These are phyloP conservation scores for Enteromius unitaeniatus DNA, from an alignment of 2,797 vertebrate species.

Conservation along the genomic window DNA sequence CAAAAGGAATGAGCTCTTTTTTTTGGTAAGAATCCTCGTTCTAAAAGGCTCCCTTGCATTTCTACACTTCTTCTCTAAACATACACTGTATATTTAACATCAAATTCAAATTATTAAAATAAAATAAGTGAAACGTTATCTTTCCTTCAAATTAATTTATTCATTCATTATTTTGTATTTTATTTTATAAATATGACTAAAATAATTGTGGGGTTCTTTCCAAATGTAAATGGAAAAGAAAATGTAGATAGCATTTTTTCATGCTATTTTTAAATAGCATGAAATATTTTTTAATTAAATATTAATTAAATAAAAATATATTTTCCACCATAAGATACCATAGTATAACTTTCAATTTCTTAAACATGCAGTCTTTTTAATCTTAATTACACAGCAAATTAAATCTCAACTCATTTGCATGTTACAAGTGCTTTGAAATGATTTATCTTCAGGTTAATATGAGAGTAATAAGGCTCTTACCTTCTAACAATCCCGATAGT, in stretches of 20 bases:
- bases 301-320: neutral
- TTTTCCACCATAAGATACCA: neutral
- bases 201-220: neutral
- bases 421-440: neutral
- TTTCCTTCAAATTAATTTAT: neutral
- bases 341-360: neutral
- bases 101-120: neutral
- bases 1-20: neutral
- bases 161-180: neutral
- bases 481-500: slow-evolving; percentile 10
- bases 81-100: neutral
- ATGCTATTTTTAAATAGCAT: too few relatives aligned
- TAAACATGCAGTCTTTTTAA: neutral
- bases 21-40: neutral
- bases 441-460: neutral
- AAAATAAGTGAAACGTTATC: neutral
- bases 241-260: too few relatives aligned
- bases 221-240: neutral
- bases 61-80: neutral
- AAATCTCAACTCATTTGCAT: neutral
- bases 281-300: neutral
- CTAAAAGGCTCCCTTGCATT: neutral
- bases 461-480: slow-evolving; percentile 27
- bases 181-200: neutral
- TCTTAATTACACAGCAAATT: neutral